Evolutionary conservation across 2,888 invertebrate species (phyloP).

Genomic region (Stegana nigrithorax): DNA sequence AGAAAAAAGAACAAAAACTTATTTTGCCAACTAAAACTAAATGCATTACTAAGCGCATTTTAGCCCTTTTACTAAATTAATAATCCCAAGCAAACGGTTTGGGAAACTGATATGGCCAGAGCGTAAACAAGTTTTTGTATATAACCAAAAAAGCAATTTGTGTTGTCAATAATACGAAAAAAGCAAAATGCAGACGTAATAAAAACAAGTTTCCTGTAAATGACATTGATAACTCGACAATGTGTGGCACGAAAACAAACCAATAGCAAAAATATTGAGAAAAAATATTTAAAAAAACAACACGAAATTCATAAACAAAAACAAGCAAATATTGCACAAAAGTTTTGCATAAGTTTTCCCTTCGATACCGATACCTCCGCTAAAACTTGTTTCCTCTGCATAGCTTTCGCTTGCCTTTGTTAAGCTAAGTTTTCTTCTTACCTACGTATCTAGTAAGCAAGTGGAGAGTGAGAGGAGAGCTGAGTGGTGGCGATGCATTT

Average conservation of each 20-base stretch:
- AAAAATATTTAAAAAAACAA: no score
- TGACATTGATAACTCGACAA: conserved; percentile 16
- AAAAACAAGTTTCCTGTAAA: not conserved
- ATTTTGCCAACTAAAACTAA: not conserved
- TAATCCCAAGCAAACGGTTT: not conserved
- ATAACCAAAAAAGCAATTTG: not conserved
- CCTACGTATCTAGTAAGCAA: no score
- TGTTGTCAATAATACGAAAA: not conserved
- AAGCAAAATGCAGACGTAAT: not conserved
- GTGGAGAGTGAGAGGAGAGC: no score
- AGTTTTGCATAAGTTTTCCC: conserved; percentile 1
- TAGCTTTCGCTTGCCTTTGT: no score
- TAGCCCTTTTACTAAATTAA: not conserved
- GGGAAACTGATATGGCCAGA: not conserved
- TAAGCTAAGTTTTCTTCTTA: no score
- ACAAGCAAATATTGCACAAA: not conserved
- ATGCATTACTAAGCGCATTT: not conserved
- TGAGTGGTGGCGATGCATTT: no score
- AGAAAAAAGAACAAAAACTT: no score
- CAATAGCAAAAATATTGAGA: no score
- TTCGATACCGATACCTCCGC: not conserved
- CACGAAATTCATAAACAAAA: no score
- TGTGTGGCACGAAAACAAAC: no score
- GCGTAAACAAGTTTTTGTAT: not conserved
- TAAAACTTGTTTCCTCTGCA: no score